phyloP scores from a whole-genome alignment of 1,140 invertebrate genomes.

The Drosophila auraria region DNA sequence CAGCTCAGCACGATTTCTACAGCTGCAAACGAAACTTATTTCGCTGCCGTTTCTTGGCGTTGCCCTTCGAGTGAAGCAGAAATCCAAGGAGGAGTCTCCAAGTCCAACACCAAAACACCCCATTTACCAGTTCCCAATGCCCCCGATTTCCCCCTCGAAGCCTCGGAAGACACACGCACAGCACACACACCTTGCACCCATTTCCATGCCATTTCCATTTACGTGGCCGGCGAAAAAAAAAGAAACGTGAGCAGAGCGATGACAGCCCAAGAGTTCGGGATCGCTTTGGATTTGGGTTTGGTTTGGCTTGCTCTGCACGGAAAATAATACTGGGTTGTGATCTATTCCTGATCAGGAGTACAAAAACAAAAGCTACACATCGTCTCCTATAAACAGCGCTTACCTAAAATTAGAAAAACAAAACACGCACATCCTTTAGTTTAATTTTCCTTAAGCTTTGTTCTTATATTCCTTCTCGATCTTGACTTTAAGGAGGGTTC shows the following conservation, averaged over 20 bases:
- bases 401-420: too few relatives aligned
- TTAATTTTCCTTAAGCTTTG: too few relatives aligned
- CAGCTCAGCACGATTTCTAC: conserved; percentile 74
- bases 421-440: too few relatives aligned
- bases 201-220: conserved; percentile 79
- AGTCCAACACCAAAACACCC: conserved; percentile 8
- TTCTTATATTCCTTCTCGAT: too few relatives aligned
- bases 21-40: conserved; percentile 59
- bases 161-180: conserved; percentile 15
- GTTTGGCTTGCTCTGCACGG: conserved; percentile 17
- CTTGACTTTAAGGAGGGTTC: too few relatives aligned
- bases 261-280: conserved; percentile 20
- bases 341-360: not conserved
- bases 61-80: conserved; percentile 60
- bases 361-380: not conserved
- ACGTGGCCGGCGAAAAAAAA: conserved; percentile 41
- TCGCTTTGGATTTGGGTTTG: conserved; percentile 25
- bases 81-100: conserved; percentile 64
- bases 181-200: conserved; percentile 66
- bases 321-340: not conserved
- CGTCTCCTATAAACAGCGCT: too few relatives aligned
- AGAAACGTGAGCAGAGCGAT: conserved; percentile 63
- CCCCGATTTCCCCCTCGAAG: conserved; percentile 9
- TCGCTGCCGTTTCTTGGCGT: conserved; percentile 26
- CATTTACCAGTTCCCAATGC: conserved; percentile 6